A percentile compares a stretch with the other conserved stretches of the same genome.
These are phyloP conservation scores for Coracopsis vasa DNA, from an alignment of 2,113 vertebrate genomes.

Conservation along the genomic window DNA sequence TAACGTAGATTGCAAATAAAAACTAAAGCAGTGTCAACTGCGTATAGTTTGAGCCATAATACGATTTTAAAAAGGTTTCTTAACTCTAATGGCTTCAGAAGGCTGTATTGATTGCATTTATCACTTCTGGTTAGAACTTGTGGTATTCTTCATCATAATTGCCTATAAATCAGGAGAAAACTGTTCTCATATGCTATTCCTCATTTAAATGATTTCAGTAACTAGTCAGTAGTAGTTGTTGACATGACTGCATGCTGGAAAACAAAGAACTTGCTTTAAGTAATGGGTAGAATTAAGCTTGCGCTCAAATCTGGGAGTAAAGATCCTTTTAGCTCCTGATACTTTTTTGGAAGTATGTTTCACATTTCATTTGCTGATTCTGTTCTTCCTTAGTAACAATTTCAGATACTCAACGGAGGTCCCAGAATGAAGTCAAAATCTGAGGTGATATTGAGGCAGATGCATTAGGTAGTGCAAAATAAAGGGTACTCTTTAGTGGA, in stretches of 20 bases:
- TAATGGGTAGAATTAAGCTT: neutral
- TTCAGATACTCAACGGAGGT: neutral
- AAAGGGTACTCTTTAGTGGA: neutral
- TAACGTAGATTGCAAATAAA: rapidly evolving
- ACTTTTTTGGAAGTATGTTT: neutral
- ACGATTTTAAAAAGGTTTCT: neutral
- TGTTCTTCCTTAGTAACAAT: neutral
- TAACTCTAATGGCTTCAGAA: neutral
- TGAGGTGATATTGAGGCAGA: neutral
- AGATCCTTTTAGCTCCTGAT: neutral
- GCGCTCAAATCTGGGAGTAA: neutral
- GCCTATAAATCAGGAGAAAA: neutral
- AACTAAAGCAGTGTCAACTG: neutral
- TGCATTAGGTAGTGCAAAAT: neutral
- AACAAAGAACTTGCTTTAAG: neutral
- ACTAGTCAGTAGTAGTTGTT: neutral
- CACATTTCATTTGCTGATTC: neutral
- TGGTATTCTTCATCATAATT: neutral
- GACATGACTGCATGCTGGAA: neutral
- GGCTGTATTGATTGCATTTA: neutral
- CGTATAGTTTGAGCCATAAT: neutral
- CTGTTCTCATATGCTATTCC: neutral
- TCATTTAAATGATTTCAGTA: neutral
- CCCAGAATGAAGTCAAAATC: neutral
- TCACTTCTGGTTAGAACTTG: neutral